Evolutionary conservation across 92 coral and sea anemone genomes (phyloP).

Genomic region (Muricea muricata): DNA sequence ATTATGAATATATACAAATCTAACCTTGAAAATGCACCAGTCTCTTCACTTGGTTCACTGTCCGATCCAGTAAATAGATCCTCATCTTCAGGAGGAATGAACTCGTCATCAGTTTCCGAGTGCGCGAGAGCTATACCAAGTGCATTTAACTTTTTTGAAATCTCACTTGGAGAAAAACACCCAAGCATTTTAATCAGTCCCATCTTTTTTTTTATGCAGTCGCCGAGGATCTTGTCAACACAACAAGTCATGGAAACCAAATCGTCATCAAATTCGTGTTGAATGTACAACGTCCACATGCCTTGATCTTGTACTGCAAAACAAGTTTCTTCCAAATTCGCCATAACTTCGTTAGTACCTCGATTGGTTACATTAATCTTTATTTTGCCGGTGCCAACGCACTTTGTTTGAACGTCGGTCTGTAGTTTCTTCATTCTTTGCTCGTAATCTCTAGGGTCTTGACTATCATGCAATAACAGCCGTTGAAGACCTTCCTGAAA

Average conservation of each 20-base stretch:
- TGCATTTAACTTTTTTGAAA: background rate
- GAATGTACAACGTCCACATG: constrained; percentile 84
- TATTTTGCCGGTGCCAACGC: background rate
- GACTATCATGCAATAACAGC: constrained; percentile 13
- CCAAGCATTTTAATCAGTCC: background rate
- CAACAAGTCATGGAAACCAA: background rate
- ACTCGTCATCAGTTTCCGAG: background rate
- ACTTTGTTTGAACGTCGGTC: background rate
- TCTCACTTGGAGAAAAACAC: constrained; percentile 3
- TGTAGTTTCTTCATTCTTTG: background rate
- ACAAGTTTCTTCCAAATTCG: constrained; percentile 37
- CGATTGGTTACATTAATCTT: constrained; percentile 24
- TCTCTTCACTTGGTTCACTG: background rate
- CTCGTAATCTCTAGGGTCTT: background rate
- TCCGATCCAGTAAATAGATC: constrained; percentile 19
- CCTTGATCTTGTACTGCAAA: constrained; percentile 62
- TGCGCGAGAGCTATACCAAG: background rate
- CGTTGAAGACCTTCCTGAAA: constrained; percentile 46
- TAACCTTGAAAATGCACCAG: background rate
- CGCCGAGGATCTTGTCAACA: background rate
- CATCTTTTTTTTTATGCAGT: background rate
- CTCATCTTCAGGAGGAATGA: constrained; percentile 50
- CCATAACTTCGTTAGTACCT: background rate
- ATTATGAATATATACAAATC: background rate
- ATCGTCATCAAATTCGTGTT: constrained; percentile 41